phyloP scores from a whole-genome alignment of 2,888 invertebrate species.

The Mantis religiosa region DNA sequence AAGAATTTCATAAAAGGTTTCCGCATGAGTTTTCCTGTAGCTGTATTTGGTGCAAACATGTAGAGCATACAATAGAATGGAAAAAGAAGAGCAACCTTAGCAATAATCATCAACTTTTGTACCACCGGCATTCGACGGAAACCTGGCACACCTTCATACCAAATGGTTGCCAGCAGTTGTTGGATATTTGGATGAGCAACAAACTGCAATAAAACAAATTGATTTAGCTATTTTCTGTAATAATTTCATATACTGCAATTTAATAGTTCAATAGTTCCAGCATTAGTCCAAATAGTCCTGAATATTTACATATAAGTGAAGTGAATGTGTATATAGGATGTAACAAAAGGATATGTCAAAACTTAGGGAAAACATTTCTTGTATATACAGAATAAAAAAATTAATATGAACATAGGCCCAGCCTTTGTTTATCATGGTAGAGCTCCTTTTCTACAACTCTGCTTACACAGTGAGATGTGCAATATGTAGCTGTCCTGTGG shows the following conservation, averaged over 20 bases:
- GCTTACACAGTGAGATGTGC: too few species aligned
- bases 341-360: too few species aligned
- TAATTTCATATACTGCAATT: not conserved
- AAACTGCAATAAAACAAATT: conserved; percentile 56
- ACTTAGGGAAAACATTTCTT: too few species aligned
- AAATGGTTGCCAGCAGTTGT: conserved; percentile 83
- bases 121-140: conserved; percentile 77
- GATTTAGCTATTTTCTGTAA: not conserved
- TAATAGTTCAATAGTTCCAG: not conserved
- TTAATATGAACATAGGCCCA: too few species aligned
- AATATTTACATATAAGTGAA: too few species aligned
- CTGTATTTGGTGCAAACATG: conserved; percentile 77
- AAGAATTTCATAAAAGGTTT: conserved; percentile 97
- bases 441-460: too few species aligned
- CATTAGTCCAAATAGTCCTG: not conserved
- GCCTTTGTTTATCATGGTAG: too few species aligned
- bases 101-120: conserved; percentile 68
- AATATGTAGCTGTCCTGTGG: too few species aligned
- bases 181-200: conserved; percentile 95
- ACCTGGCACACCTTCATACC: conserved; percentile 94
- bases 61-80: conserved; percentile 84
- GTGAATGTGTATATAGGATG: too few species aligned
- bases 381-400: too few species aligned
- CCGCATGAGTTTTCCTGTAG: conserved; percentile 75
- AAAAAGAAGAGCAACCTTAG: conserved; percentile 75